A percentile compares a stretch with the other conserved stretches of the same genome.
Conservation (phyloP, 92 coral and sea anemone species). For the Zoanthus solanderi region DNA sequence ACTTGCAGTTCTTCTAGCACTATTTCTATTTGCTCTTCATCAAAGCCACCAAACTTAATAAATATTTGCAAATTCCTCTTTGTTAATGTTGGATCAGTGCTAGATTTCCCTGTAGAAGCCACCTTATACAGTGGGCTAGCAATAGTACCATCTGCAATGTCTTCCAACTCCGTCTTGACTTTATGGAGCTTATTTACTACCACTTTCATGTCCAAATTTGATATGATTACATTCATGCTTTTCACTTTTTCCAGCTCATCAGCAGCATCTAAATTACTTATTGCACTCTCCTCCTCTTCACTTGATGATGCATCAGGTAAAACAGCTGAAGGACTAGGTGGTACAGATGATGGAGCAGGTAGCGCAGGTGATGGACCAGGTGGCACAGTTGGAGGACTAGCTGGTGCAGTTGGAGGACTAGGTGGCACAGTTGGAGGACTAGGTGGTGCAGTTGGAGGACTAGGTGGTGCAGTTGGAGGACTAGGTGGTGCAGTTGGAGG, state of each 20-base stretch:
- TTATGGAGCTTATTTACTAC: neutral
- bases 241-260: neutral
- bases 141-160: neutral
- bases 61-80: neutral
- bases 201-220: neutral
- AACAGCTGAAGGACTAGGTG: neutral
- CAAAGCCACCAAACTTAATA: conserved; percentile 9
- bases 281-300: neutral
- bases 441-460: neutral
- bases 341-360: neutral
- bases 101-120: neutral
- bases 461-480: neutral
- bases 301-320: neutral
- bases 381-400: neutral
- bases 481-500: neutral
- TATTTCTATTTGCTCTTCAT: conserved; percentile 11
- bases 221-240: neutral
- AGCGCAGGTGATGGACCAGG: neutral
- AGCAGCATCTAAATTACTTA: neutral
- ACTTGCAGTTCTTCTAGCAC: neutral
- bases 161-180: neutral
- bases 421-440: neutral
- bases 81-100: neutral
- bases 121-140: neutral
- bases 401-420: neutral